Percentiles rank a stretch among this genome's conserved stretches.
Evolutionary conservation across 2,797 vertebrate genomes (phyloP).

Genomic region (Kryptolebias ocellatus): DNA sequence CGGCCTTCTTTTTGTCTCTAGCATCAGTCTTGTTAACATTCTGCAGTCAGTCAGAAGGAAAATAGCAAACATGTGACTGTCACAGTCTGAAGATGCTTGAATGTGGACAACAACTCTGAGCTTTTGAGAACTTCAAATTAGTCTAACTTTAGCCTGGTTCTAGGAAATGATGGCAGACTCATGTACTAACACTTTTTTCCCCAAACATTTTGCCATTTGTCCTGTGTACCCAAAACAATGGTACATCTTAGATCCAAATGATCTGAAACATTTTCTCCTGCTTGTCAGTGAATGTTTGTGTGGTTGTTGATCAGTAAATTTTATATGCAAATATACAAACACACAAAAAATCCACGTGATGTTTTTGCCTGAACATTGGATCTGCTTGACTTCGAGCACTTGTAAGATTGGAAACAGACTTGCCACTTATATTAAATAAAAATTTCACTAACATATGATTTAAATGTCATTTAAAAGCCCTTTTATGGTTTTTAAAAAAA

Average conservation of each 20-base stretch:
- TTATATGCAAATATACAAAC: not conserved
- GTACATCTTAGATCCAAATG: not conserved
- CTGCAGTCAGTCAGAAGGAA: not conserved
- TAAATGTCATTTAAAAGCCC: not conserved
- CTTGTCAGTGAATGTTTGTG: not conserved
- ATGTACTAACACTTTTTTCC: not conserved
- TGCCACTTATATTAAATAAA: not conserved
- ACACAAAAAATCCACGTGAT: not conserved
- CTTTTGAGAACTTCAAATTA: not conserved
- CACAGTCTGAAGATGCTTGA: not conserved
- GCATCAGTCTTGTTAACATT: constrained; percentile 4
- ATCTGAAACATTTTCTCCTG: not conserved
- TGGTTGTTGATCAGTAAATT: not conserved
- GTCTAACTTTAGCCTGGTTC: not conserved
- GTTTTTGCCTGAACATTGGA: not conserved
- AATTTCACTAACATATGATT: not conserved
- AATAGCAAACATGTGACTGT: constrained; percentile 1
- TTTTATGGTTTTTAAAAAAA: not conserved
- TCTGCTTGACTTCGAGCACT: no score
- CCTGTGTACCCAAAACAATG: no score
- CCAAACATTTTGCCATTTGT: no score
- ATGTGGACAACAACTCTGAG: not conserved
- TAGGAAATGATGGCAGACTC: not conserved
- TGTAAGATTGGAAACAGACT: not conserved
- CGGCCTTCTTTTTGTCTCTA: not conserved